A percentile compares a stretch with the other conserved stretches of the same genome.
phyloP scores from a whole-genome alignment of 2,797 vertebrate genomes.

The Sarcoramphus papa region DNA sequence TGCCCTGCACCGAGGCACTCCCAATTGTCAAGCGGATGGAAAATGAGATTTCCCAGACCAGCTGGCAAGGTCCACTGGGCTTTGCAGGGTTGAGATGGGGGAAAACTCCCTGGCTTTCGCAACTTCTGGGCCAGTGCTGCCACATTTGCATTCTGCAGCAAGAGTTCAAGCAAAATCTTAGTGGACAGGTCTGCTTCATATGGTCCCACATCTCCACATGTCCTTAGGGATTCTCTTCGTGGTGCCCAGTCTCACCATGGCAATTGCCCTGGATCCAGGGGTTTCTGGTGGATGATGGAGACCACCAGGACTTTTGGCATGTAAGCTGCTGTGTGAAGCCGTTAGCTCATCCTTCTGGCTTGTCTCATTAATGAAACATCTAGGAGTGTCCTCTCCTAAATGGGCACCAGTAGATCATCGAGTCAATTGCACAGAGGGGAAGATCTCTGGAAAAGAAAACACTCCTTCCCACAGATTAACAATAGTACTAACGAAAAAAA shows the following conservation, averaged over 20 bases:
- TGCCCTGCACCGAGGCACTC: neutral
- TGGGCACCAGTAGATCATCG: neutral
- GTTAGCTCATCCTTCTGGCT: neutral
- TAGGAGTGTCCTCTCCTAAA: neutral
- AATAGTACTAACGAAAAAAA: neutral
- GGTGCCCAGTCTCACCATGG: neutral
- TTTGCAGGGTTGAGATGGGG: neutral
- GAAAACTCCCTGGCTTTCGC: neutral
- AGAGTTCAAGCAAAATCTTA: neutral
- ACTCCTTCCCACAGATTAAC: neutral
- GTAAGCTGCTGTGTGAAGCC: neutral
- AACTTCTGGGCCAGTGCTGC: neutral
- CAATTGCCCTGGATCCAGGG: neutral
- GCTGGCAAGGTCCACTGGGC: neutral
- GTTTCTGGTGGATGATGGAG: neutral
- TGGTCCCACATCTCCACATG: neutral
- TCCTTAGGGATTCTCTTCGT: neutral
- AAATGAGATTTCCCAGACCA: neutral
- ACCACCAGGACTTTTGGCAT: neutral
- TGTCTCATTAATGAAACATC: neutral
- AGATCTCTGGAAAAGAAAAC: neutral
- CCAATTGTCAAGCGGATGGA: neutral
- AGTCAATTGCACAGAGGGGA: neutral
- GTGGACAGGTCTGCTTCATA: neutral
- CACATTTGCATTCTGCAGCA: neutral